These are phyloP conservation scores for Dryobates pubescens DNA, from an alignment of 2,797 vertebrate genomes.

Conservation along the genomic window DNA sequence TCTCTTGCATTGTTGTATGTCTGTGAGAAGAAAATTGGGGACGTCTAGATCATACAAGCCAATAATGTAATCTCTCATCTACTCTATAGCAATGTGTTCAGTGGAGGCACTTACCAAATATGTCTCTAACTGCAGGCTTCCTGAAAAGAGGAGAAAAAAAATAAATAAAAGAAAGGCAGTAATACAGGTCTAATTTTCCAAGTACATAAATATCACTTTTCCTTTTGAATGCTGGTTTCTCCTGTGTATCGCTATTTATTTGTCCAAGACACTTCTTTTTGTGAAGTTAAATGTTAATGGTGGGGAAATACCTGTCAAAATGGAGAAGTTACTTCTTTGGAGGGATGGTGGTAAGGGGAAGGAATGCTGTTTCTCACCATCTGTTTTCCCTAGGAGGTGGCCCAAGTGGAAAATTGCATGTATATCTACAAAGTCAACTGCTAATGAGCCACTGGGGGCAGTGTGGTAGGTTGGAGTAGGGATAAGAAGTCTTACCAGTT, in stretches of 20 bases:
- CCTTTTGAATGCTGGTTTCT: not conserved
- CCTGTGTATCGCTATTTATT: not conserved
- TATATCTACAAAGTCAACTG: constrained; percentile 40
- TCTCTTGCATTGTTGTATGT: constrained; percentile 26
- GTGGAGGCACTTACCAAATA: constrained; percentile 24
- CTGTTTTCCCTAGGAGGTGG: constrained; percentile 55
- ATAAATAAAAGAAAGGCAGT: not conserved
- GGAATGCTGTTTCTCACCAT: constrained; percentile 32
- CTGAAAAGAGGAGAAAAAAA: not conserved
- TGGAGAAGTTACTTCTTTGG: constrained; percentile 19
- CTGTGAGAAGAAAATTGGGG: constrained; percentile 1
- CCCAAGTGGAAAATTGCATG: constrained; percentile 34
- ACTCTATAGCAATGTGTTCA: constrained; percentile 32
- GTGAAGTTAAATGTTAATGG: constrained; percentile 15
- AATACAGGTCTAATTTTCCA: not conserved
- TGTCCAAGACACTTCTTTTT: not conserved
- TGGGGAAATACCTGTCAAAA: constrained; percentile 42
- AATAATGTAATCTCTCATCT: constrained; percentile 38
- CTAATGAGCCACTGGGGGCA: constrained; percentile 47
- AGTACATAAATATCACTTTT: not conserved
- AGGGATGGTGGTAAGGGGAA: constrained; percentile 13
- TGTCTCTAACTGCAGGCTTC: constrained; percentile 35
- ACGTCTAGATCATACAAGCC: not conserved
- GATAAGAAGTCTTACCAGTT: not conserved
- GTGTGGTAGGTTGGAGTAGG: not conserved